These are phyloP conservation scores for Drosophila prolongata DNA, from an alignment of 2,888 invertebrate species.

Conservation along the genomic window DNA sequence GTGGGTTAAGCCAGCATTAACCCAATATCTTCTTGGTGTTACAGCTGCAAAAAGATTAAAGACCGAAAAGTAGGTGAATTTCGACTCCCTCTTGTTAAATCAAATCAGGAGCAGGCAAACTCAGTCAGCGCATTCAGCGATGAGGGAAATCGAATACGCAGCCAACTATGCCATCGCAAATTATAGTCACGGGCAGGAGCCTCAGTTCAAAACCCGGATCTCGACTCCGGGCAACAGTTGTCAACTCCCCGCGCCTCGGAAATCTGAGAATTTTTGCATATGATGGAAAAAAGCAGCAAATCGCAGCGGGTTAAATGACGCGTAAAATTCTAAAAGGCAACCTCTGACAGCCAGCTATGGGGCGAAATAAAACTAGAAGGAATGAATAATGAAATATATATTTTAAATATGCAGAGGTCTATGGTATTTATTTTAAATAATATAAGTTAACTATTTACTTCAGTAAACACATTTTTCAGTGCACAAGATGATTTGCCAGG, in stretches of 20 bases:
- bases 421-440: no score
- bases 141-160: conserved; percentile 33
- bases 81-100: conserved; percentile 1
- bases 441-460: no score
- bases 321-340: conserved; percentile 57
- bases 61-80: conserved; percentile 1
- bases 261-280: conserved; percentile 57
- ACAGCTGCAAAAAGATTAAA: conserved; percentile 8
- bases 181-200: conserved; percentile 34
- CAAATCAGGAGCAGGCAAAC: conserved; percentile 31
- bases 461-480: background rate
- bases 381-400: background rate
- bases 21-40: background rate
- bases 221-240: conserved; percentile 38
- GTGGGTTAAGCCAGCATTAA: conserved; percentile 24
- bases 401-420: no score
- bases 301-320: conserved; percentile 70
- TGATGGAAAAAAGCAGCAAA: conserved; percentile 54
- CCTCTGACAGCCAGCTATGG: conserved; percentile 11
- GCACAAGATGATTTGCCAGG: background rate
- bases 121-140: conserved; percentile 11
- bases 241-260: conserved; percentile 22
- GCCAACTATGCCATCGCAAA: conserved; percentile 24
- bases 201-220: conserved; percentile 9
- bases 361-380: background rate